Evolutionary conservation across 2,888 invertebrate genomes (phyloP), one percentile per base, ranked within the genome.

Genomic region (Halictus ligatus): DNA sequence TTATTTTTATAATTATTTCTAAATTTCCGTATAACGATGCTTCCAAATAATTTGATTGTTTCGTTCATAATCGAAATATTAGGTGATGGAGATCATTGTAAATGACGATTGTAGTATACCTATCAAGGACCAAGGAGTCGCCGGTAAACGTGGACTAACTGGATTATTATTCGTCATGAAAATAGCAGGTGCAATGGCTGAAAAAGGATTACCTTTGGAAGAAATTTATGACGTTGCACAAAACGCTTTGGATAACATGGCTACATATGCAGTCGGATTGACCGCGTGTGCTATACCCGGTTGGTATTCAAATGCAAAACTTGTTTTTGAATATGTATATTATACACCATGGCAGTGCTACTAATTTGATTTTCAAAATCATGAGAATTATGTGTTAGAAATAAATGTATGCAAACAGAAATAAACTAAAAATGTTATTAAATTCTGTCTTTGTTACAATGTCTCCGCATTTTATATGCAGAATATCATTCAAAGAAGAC

Each of bases 211-310:
- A 58, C 90, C 93, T n/a, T 93, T 97, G 48, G 95, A 95, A 18
- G 95, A 96, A 72, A 95, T 97, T 21, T 91, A 92, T 13, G 86
- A 91, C 25, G 91, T 90, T 46, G 94, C 95, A 13, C 88, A 94
- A 75, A 95, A 95, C 71, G 95, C 96, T 0, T 95, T 96, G 81
- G 94, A 96, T 69, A 95, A 96, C 89, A 96, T 97, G 95, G 97
- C 97, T 0, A 98, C 98, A 0, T 96, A 97, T 76, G 97, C 98
- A 2, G 96, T 98, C 10, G 97, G 97, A 78, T 94, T 98, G 72
- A 96, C 96, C 72, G 96, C 97, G 0, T 97, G 97, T 92, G 96
- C 97, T 18, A 94, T 98, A 58, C 98, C 97, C 80, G 96, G 96
- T 96, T 64, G 13, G 35, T 69, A 40, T 69, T 40, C 10, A 18